Percentiles rank a stretch among this genome's conserved stretches.
Conservation (phyloP, 64 coral and sea anemone genomes). For the Montipora capricornis region DNA sequence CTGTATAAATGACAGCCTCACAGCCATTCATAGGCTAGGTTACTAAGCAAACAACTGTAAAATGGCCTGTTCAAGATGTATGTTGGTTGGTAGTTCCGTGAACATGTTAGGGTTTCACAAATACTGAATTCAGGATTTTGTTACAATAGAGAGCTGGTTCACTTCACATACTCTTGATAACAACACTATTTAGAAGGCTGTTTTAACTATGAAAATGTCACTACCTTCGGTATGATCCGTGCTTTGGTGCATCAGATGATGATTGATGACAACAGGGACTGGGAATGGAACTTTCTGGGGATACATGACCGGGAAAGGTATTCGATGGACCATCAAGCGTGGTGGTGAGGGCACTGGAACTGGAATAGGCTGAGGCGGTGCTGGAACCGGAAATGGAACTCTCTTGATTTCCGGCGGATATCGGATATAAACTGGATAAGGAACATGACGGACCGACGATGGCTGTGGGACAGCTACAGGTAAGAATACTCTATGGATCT, state of each 20-base stretch:
- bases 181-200: too few species aligned
- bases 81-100: too few species aligned
- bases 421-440: constrained; percentile 72
- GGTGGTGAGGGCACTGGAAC: constrained; percentile 80
- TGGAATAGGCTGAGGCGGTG: constrained; percentile 51
- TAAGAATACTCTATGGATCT: constrained; percentile 66
- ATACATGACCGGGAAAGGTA: constrained; percentile 73
- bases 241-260: constrained; percentile 8
- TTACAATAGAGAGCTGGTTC: too few species aligned
- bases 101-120: too few species aligned
- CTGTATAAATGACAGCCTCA: too few species aligned
- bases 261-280: constrained; percentile 8
- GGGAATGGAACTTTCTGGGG: constrained; percentile 33
- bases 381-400: constrained; percentile 58
- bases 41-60: too few species aligned
- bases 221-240: background rate
- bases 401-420: constrained; percentile 74
- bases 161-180: too few species aligned
- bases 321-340: constrained; percentile 67
- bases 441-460: constrained; percentile 62
- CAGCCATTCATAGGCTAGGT: too few species aligned
- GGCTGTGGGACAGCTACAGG: constrained; percentile 75
- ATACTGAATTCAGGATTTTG: too few species aligned
- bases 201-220: background rate
- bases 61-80: too few species aligned